A percentile compares a stretch with the other conserved stretches of the same genome.
These are phyloP conservation scores for Phania funesta DNA, from an alignment of 2,888 invertebrate genomes.

Conservation along the genomic window DNA sequence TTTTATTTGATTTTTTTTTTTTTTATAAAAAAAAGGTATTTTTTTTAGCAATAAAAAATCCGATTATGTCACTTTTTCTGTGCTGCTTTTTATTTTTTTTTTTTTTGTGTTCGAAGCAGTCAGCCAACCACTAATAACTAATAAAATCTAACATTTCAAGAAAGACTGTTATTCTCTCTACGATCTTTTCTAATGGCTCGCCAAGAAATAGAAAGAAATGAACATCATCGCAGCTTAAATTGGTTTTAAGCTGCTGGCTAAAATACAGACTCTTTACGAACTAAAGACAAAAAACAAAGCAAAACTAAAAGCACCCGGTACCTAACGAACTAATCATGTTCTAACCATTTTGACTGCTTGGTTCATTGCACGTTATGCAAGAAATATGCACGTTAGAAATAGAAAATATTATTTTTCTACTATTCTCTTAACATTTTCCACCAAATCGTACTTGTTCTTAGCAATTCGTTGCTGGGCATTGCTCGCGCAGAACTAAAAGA, in stretches of 20 bases:
- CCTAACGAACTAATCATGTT: slow-evolving; percentile 16
- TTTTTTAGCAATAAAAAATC: no score
- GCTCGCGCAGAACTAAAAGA: slow-evolving; percentile 35
- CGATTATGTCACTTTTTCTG: slow-evolving; percentile 63
- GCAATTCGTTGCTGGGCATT: slow-evolving; percentile 19
- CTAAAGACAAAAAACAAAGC: neutral
- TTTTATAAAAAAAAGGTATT: neutral
- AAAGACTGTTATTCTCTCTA: slow-evolving; percentile 40
- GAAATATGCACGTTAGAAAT: slow-evolving; percentile 29
- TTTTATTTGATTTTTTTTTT: neutral
- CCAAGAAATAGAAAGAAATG: neutral
- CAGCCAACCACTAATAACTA: slow-evolving; percentile 9
- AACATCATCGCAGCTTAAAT: slow-evolving; percentile 34
- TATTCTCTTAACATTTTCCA: slow-evolving; percentile 8
- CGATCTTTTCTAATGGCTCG: slow-evolving; percentile 37
- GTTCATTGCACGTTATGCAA: slow-evolving; percentile 34
- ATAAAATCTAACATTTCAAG: slow-evolving; percentile 10
- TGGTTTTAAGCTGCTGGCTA: neutral
- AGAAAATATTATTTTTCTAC: slow-evolving; percentile 16
- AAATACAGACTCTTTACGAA: no score
- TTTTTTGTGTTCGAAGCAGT: slow-evolving; percentile 2
- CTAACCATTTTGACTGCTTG: slow-evolving; percentile 16
- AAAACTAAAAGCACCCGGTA: neutral
- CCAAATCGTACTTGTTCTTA: slow-evolving; percentile 6
- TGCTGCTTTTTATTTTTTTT: slow-evolving; percentile 10